Evolutionary conservation across 2,797 vertebrate genomes (phyloP).

Genomic region (Falco berigora): DNA sequence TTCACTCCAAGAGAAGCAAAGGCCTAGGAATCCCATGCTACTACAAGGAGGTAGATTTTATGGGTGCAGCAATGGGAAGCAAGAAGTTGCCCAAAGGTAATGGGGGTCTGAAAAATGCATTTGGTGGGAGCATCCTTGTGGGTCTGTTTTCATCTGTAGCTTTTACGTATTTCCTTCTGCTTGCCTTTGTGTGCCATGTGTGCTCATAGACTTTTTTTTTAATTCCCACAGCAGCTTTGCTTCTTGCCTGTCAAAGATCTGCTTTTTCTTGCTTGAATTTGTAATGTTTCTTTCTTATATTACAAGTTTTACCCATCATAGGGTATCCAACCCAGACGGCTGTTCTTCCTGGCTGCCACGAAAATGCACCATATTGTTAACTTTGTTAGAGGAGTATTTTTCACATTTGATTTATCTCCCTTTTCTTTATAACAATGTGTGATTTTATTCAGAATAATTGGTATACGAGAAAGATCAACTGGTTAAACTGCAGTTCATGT

Average conservation of each 20-base stretch:
- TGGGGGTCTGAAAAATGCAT: neutral
- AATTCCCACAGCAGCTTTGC: neutral
- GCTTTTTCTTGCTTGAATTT: neutral
- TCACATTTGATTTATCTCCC: neutral
- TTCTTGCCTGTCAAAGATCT: slow-evolving; percentile 30
- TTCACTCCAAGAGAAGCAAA: neutral
- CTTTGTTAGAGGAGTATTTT: neutral
- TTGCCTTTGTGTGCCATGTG: neutral
- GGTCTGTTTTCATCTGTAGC: neutral
- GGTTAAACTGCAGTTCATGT: neutral
- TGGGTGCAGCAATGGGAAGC: slow-evolving; percentile 69
- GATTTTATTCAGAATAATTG: neutral
- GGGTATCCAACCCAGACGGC: neutral
- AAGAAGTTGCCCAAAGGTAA: slow-evolving; percentile 63
- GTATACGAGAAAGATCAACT: neutral
- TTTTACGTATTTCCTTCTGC: neutral
- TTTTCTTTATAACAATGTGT: neutral
- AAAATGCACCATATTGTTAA: neutral
- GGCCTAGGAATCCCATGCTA: neutral
- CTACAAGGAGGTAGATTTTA: slow-evolving; percentile 66
- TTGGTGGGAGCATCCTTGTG: neutral
- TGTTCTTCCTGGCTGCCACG: neutral
- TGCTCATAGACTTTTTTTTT: neutral
- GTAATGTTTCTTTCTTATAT: neutral
- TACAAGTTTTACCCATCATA: neutral